Evolutionary conservation across 2,888 invertebrate genomes (phyloP), one percentile per base, ranked within the genome.

Genomic region (Miltochrista miniata): DNA sequence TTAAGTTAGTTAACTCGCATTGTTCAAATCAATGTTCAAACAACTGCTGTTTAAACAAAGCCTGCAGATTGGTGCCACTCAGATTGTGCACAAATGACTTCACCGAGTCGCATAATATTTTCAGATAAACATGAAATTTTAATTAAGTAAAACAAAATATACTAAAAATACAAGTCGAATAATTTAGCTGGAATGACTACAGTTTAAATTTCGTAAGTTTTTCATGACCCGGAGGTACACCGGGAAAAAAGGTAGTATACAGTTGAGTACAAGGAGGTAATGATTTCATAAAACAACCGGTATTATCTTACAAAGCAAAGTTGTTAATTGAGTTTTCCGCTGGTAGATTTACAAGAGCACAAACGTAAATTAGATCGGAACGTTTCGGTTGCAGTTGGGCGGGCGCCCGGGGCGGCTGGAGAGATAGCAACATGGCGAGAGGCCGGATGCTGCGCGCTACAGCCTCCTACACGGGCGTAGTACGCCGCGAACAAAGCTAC

Each of bases 381-480:
- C 50, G 53, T 58, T 59, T 55, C 46, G 50, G 54, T 56, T 68
- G 67, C 57, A 67, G 18, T 54, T 57, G 43, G 56, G 57, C 50
- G 62, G 59, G 46, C 45, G 81, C 81, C 79, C 75, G 87, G 85
- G 14, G 42, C 9, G 43, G 30, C 31, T 45, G 31, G 33, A 58
- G 56, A 53, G 54, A 75, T 71, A 76, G 70, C 72, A 83, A 81
- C 77, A 85, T 81, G 83, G 81, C 81, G 80, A 77, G 79, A 76
- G 87, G 86, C 79, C 76, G 88, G 89, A 87, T 85, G 88, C 88
- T 89, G 90, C 88, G 90, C 89, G 85, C 73, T 73, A 79, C 83
- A 85, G 84, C 85, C 85, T 85, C 85, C 76, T 59, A 52, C 68
- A 66, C 87, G 87, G 85, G 85, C 89, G 87, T 87, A 85, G 85